phyloP scores from a whole-genome alignment of 2,888 invertebrate genomes.

The Chrysopilus asiliformis region DNA sequence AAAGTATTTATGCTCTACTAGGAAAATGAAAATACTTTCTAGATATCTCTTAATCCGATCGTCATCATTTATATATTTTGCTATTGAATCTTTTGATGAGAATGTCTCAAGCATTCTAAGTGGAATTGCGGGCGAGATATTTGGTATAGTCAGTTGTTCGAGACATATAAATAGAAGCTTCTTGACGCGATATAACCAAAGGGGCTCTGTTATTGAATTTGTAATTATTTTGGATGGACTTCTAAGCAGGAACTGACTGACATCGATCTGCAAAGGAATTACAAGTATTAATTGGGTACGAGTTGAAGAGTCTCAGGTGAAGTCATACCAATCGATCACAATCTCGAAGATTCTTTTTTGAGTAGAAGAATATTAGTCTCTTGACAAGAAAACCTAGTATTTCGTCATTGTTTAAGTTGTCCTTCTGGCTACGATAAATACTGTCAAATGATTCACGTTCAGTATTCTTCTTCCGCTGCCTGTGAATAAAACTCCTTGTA shows the following conservation, averaged over 20 bases:
- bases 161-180: conserved; percentile 31
- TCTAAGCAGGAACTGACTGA: conserved; percentile 32
- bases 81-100: conserved; percentile 41
- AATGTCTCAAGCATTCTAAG: conserved; percentile 68
- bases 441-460: conserved; percentile 59
- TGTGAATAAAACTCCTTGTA: conserved; percentile 57
- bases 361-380: conserved; percentile 66
- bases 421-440: conserved; percentile 38
- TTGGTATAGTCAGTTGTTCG: conserved; percentile 27
- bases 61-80: conserved; percentile 29
- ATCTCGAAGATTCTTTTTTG: conserved; percentile 45
- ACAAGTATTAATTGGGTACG: conserved; percentile 1
- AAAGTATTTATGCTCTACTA: conserved; percentile 46
- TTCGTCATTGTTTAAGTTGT: conserved; percentile 32
- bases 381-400: conserved; percentile 45
- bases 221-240: conserved; percentile 28
- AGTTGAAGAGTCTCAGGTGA: not conserved
- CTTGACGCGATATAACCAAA: conserved; percentile 32
- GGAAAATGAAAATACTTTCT: conserved; percentile 28
- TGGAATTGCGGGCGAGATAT: conserved; percentile 47
- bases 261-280: conserved; percentile 29
- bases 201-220: conserved; percentile 25
- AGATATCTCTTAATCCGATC: conserved; percentile 26
- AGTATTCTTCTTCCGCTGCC: conserved; percentile 50
- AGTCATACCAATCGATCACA: conserved; percentile 49